Percentiles rank a stretch among this genome's conserved stretches.
Evolutionary conservation across 1,140 invertebrate genomes (phyloP).

Genomic region (Drosophila leontia): DNA sequence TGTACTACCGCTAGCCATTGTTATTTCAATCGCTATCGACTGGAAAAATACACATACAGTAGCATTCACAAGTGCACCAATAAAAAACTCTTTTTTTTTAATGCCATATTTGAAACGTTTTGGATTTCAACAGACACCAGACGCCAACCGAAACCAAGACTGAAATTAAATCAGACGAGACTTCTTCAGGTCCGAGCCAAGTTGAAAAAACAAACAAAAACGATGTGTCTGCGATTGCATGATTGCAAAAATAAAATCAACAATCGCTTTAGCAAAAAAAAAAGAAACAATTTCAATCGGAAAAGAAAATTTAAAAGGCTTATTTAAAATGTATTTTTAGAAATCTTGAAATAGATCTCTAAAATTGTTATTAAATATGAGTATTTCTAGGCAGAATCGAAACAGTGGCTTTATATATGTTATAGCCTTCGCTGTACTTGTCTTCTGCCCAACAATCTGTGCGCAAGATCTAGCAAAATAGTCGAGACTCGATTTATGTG

Average conservation of each 20-base stretch:
- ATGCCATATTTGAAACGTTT: slow-evolving; percentile 37
- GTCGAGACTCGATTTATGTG: no score
- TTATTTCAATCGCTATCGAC: slow-evolving; percentile 16
- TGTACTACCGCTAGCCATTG: slow-evolving; percentile 5
- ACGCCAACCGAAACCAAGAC: slow-evolving; percentile 25
- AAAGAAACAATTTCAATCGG: background rate
- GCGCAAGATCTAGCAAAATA: no score
- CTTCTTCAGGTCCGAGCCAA: slow-evolving; percentile 9
- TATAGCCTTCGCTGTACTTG: no score
- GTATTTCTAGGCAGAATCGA: no score
- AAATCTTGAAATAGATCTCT: slow-evolving; percentile 3
- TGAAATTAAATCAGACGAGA: slow-evolving; percentile 26
- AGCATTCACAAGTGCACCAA: slow-evolving; percentile 31
- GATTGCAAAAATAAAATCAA: background rate
- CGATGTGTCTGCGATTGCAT: slow-evolving; percentile 20
- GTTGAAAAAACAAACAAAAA: slow-evolving; percentile 15
- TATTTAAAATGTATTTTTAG: slow-evolving; percentile 13
- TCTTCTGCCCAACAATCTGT: no score
- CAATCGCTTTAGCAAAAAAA: slow-evolving; percentile 8
- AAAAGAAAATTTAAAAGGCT: slow-evolving; percentile 20
- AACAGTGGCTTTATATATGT: no score
- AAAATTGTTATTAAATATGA: no score
- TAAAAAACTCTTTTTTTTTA: no score
- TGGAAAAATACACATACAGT: slow-evolving; percentile 9
- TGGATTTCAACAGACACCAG: slow-evolving; percentile 36